A percentile compares a stretch with the other conserved stretches of the same genome.
Conservation (phyloP, 92 coral and sea anemone species). For the Zoanthus sansibaricus region DNA sequence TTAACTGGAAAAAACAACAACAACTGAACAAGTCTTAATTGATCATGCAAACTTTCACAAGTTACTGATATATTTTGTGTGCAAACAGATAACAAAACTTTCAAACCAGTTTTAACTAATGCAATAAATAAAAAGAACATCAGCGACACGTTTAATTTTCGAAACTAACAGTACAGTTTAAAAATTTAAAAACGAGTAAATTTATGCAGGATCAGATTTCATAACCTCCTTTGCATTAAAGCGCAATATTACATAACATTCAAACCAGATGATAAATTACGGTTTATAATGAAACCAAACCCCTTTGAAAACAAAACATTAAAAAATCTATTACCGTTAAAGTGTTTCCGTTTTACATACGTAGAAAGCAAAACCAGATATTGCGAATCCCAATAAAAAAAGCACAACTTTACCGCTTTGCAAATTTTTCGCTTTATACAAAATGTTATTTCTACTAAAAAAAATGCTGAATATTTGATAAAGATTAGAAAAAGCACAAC, state of each 20-base stretch:
- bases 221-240: not conserved
- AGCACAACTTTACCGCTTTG: not conserved
- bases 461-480: not conserved
- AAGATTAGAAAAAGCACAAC: not conserved
- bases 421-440: not conserved
- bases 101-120: not conserved
- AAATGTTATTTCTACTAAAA: not conserved
- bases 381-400: not conserved
- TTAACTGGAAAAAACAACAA: not conserved
- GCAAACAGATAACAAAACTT: not conserved
- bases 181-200: too few species aligned
- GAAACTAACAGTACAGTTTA: not conserved
- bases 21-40: not conserved
- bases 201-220: too few species aligned
- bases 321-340: not conserved
- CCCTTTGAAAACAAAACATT: not conserved
- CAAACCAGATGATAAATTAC: not conserved
- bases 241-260: too few species aligned
- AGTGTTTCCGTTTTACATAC: not conserved
- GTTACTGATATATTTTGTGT: not conserved
- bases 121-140: not conserved
- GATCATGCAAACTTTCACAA: not conserved
- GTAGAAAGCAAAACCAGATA: not conserved
- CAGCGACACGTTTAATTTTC: not conserved
- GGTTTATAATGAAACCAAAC: not conserved